Base-by-base conservation (phyloP, 2,888 invertebrate species). In the Drosophila engyochracea region DNA sequence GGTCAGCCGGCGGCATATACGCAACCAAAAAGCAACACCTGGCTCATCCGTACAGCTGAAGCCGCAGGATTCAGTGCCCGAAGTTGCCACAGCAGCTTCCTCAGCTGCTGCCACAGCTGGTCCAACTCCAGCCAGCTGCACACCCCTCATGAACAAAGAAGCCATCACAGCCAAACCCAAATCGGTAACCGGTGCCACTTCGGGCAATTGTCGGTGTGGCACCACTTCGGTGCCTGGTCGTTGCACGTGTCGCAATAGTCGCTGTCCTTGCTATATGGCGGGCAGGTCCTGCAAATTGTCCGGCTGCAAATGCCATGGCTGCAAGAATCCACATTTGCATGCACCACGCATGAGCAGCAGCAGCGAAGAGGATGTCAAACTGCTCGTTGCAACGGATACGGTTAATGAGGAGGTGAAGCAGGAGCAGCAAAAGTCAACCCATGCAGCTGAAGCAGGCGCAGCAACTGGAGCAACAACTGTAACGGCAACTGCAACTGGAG, bases 251-350 rank as follows among this genome's bases (percentile, higher is more conserved):
- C 98, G 98, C 91, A 98, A 98, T 0, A 98, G 98, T 5, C 94
- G 98, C 75, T 99, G 98, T 94, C 98, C 98, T 0, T 99, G 98
- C 93, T 99, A 98, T 93, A 97, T 97, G 6, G 97, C 97, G 80
- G 97, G 97, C 81, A 97, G 97, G 92, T 96, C 97, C 0, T 99
- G 98, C 92, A 95, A 96, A 39, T 16, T 39, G 14, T 39, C n/a
- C 9, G 97, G 97, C 86, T 99, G 99, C 94, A 96, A 97, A 92
- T 99, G 98, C 94, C 95, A 97, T 91, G 98, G 98, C 2, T 99
- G 98, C 93, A 95, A 98, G 85, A 99, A 98, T 94, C 98, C 98
- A 4, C 97, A 97, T 90, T 95, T 96, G 25, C 47, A 47, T 79
- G 95, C 96, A 60, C 97, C 96, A 92, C 97, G 97, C 66, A 95